These are phyloP conservation scores for Drosophila triauraria DNA, from an alignment of 1,140 invertebrate species.

Conservation along the genomic window DNA sequence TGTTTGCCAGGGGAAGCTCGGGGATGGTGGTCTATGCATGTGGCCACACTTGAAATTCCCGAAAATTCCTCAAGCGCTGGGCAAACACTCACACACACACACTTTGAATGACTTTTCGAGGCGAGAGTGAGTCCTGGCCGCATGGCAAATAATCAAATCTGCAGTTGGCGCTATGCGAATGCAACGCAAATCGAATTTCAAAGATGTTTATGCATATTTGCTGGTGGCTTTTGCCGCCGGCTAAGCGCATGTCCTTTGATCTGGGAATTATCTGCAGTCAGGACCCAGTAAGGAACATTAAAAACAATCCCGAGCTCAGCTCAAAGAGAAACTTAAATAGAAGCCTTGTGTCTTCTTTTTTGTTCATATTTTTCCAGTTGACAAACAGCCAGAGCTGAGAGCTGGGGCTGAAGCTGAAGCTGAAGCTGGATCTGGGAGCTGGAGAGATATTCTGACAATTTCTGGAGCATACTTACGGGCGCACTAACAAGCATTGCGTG, in stretches of 20 bases:
- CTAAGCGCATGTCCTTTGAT: constrained; percentile 14
- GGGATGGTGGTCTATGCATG: constrained; percentile 24
- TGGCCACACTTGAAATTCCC: constrained; percentile 26
- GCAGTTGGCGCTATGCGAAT: constrained; percentile 42
- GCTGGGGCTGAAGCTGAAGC: constrained; percentile 21
- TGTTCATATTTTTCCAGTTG: constrained; percentile 14
- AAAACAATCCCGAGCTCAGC: constrained; percentile 27
- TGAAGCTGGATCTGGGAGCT: constrained; percentile 5
- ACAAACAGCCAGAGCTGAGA: constrained; percentile 33
- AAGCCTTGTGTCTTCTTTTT: constrained; percentile 11
- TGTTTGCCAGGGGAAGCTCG: constrained; percentile 23
- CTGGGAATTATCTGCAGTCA: constrained; percentile 28
- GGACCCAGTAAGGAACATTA: constrained; percentile 7
- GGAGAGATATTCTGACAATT: constrained; percentile 62
- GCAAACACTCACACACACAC: constrained; percentile 51
- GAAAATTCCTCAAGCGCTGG: constrained; percentile 41
- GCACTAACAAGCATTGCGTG: constrained; percentile 72
- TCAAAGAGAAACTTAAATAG: constrained; percentile 40
- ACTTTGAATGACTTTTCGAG: constrained; percentile 42
- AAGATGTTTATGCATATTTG: constrained; percentile 35
- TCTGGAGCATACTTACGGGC: constrained; percentile 58
- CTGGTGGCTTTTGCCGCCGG: constrained; percentile 27
- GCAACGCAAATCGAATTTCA: constrained; percentile 56
- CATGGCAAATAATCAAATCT: constrained; percentile 61
- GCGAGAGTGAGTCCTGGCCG: constrained; percentile 19